Evolutionary conservation across 2,888 invertebrate genomes (phyloP).

Genomic region (Thalpophila matura): DNA sequence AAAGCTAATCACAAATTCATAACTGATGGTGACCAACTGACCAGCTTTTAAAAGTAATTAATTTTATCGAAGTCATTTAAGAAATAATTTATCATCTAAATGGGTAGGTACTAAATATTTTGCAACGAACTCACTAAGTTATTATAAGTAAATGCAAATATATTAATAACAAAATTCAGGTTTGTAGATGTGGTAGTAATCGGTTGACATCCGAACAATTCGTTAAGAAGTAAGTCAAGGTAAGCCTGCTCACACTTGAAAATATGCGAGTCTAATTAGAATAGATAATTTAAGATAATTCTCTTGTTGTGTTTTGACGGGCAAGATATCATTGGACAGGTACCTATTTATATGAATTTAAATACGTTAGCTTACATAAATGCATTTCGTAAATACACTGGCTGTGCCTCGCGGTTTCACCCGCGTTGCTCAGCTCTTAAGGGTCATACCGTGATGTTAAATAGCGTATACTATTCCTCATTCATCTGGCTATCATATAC

Average conservation of each 20-base stretch:
- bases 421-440: no score
- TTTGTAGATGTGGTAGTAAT: conserved; percentile 13
- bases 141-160: conserved; percentile 44
- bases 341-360: no score
- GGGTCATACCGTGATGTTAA: no score
- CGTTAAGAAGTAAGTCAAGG: conserved; percentile 49
- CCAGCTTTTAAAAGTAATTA: neutral
- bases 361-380: no score
- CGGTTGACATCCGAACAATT: conserved; percentile 35
- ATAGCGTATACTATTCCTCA: no score
- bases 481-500: no score
- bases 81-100: conserved; percentile 23
- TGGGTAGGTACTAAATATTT: no score
- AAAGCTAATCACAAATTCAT: no score
- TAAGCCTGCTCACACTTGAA: conserved; percentile 16
- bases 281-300: conserved; percentile 31
- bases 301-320: conserved; percentile 36
- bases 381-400: no score
- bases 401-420: no score
- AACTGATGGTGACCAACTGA: no score
- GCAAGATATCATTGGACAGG: conserved; percentile 24
- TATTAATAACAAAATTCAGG: conserved; percentile 35
- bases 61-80: conserved; percentile 23
- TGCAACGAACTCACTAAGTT: conserved; percentile 10
- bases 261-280: conserved; percentile 28